Base-by-base conservation (phyloP, 2,113 vertebrate species). In the Triplophysa siluroides region DNA sequence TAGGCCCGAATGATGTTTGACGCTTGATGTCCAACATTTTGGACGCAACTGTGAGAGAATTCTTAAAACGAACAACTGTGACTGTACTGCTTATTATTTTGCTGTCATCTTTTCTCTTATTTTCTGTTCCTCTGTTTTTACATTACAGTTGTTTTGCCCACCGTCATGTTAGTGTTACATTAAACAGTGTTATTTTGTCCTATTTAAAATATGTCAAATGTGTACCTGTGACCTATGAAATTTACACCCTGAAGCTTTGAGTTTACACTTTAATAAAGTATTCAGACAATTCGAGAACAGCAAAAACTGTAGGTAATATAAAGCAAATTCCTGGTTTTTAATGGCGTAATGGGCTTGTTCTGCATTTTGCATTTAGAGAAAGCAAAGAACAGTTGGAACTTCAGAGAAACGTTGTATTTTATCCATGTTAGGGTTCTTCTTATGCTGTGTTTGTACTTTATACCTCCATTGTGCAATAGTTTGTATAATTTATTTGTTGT, bases 381-480 rank as follows among this genome's bases (percentile, higher is more conserved):
- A 50, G 19, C 14, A 52, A 7, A 29, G 21, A 66, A 66, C 64
- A 19, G 33, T 10, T 33, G 10, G 52, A 60, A 38, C 14, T 45
- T 23, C 47, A 76, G 56, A 68, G 13, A 60, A 13, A 68, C 38
- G 43, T 77, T 60, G 10, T 13, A 26, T 29, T 38, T 73, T 19
- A 12, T 23, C 19, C 18, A 29, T 47, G 21, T 26, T 72, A 66
- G n/a, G 11, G 2, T 18, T 21, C 69, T 79, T 78, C 64, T 85
- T 70, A 80, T 86, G 81, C 84, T 81, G 75, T 89, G 79, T 85
- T 79, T 50, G 38, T 86, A 26, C 84, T 72, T 72, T 72, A 81
- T 88, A 83, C 83, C 84, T 88, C 86, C 84, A 86, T 89, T 90
- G 92, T 93, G 92, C 92, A 93, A 93, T 93, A 90, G 89, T 85